Evolutionary conservation across 2,888 invertebrate genomes (phyloP).

Genomic region (Melanostoma mellinum): DNA sequence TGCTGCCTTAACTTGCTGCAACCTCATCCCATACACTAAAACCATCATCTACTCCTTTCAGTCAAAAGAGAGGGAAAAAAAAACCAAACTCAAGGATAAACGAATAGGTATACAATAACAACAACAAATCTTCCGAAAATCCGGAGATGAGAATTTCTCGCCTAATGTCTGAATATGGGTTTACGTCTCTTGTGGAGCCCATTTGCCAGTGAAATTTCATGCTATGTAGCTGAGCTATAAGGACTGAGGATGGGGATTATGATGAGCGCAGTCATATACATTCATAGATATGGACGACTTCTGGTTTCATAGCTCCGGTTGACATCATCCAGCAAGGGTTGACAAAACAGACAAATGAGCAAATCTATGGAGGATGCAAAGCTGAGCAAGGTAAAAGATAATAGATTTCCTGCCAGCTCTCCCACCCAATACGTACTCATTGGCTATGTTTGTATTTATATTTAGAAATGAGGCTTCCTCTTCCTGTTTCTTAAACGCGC

Average conservation of each 20-base stretch:
- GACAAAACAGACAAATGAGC: slow-evolving; percentile 63
- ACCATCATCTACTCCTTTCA: not conserved
- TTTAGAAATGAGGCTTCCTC: not conserved
- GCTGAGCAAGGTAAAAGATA: slow-evolving; percentile 48
- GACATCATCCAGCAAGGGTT: slow-evolving; percentile 55
- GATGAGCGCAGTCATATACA: slow-evolving; percentile 11
- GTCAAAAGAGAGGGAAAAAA: not conserved
- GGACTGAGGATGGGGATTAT: slow-evolving; percentile 42
- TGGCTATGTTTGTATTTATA: not conserved
- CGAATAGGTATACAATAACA: slow-evolving; percentile 24
- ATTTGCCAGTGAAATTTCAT: slow-evolving; percentile 57
- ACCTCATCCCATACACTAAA: no score
- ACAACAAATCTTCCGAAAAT: slow-evolving; percentile 41
- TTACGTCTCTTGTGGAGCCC: slow-evolving; percentile 11
- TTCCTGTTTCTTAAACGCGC: slow-evolving; percentile 25
- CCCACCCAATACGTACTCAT: not conserved
- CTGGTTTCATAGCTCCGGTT: slow-evolving; percentile 38
- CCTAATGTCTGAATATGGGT: slow-evolving; percentile 52
- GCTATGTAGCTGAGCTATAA: slow-evolving; percentile 23
- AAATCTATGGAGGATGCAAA: slow-evolving; percentile 43
- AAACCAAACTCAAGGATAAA: slow-evolving; percentile 9
- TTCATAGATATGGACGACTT: slow-evolving; percentile 21
- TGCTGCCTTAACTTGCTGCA: slow-evolving; percentile 48
- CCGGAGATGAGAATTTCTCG: slow-evolving; percentile 53
- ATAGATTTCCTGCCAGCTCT: slow-evolving; percentile 29